Evolutionary conservation across 1,140 invertebrate genomes (phyloP).

Genomic region (Bombus pyrosoma): DNA sequence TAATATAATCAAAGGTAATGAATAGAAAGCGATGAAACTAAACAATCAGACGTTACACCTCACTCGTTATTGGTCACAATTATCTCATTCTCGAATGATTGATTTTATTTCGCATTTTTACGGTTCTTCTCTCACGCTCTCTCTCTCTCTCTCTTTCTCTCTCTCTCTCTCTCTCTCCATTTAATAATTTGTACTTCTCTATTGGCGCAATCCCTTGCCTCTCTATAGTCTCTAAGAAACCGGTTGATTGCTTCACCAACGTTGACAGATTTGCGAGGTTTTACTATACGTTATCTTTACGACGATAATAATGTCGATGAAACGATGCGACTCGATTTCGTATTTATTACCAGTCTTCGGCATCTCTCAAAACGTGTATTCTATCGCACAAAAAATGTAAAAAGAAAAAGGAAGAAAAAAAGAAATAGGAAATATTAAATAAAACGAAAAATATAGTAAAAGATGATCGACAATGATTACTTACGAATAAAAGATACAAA

Average conservation of each 20-base stretch:
- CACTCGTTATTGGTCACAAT: slow-evolving; percentile 71
- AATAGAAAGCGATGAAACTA: slow-evolving; percentile 74
- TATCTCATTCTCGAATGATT: slow-evolving; percentile 69
- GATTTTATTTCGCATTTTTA: slow-evolving; percentile 68
- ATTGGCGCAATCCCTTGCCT: slow-evolving; percentile 72
- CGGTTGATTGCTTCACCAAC: slow-evolving; percentile 70
- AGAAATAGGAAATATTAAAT: not conserved
- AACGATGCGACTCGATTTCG: slow-evolving; percentile 71
- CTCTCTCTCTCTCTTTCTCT: slow-evolving; percentile 17
- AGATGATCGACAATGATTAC: not conserved
- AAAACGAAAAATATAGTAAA: not conserved
- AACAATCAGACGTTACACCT: slow-evolving; percentile 72
- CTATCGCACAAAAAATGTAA: not conserved
- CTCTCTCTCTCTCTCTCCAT: slow-evolving; percentile 47
- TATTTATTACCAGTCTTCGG: slow-evolving; percentile 17
- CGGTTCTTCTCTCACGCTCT: slow-evolving; percentile 29
- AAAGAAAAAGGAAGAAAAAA: not conserved
- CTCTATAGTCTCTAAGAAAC: slow-evolving; percentile 66
- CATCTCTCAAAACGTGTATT: not conserved
- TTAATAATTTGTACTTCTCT: slow-evolving; percentile 75
- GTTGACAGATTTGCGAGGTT: slow-evolving; percentile 71
- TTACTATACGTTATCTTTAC: slow-evolving; percentile 68
- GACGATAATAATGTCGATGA: slow-evolving; percentile 67
- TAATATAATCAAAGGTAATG: slow-evolving; percentile 73
- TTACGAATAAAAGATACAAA: no score